These are phyloP conservation scores for Rhineura floridana DNA, from an alignment of 2,113 vertebrate species.

Conservation along the genomic window DNA sequence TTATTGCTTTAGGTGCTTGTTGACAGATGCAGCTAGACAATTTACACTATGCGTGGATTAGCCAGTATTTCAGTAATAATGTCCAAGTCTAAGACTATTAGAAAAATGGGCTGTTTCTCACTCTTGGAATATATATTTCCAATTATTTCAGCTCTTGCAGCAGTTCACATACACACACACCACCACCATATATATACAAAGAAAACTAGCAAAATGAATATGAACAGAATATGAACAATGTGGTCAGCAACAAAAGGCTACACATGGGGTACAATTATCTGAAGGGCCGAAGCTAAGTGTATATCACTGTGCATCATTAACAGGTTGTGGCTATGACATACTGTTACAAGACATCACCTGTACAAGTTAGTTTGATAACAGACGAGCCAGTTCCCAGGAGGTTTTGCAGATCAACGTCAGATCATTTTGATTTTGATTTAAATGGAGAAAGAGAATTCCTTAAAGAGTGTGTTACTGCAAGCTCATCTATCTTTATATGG, in stretches of 20 bases:
- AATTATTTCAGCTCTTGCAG: constrained; percentile 63
- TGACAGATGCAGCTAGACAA: constrained; percentile 73
- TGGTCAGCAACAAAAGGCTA: not conserved
- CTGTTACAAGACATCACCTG: not conserved
- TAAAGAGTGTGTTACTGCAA: not conserved
- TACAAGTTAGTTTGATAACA: not conserved
- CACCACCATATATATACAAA: not conserved
- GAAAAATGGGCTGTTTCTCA: constrained; percentile 58
- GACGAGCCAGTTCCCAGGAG: not conserved
- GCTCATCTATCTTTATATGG: not conserved
- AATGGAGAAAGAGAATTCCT: not conserved
- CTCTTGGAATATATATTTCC: constrained; percentile 67
- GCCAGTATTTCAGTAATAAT: constrained; percentile 72
- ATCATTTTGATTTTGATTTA: not conserved
- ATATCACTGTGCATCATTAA: not conserved
- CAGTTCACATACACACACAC: constrained; percentile 30
- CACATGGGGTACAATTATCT: not conserved
- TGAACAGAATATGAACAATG: not conserved
- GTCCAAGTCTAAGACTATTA: constrained; percentile 65
- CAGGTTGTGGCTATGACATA: not conserved
- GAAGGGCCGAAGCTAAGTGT: not conserved
- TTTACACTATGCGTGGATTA: constrained; percentile 75
- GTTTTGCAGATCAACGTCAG: not conserved
- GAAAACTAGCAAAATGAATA: not conserved
- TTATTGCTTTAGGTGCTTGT: constrained; percentile 74